These are phyloP conservation scores for Octopus bimaculoides DNA, from an alignment of 1,140 invertebrate species.

Conservation along the genomic window DNA sequence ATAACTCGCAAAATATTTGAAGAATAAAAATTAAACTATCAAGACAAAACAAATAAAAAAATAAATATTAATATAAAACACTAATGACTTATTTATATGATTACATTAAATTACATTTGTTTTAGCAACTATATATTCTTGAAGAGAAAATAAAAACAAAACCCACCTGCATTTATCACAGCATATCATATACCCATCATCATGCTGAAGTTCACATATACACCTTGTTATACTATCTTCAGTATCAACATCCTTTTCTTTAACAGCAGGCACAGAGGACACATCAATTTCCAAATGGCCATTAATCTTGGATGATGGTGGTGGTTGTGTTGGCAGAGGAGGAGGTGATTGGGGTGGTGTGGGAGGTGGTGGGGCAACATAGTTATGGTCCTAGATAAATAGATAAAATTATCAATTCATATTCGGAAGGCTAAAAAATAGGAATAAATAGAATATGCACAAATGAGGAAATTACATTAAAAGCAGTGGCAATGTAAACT, in stretches of 20 bases:
- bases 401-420: neutral
- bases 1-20: neutral
- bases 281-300: conserved; percentile 37
- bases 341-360: conserved; percentile 63
- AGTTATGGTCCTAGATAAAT: conserved; percentile 72
- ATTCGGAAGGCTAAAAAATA: no score
- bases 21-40: neutral
- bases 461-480: no score
- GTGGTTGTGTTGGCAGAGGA: conserved; percentile 32
- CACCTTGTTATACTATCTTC: conserved; percentile 82
- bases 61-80: no score
- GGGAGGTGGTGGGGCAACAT: conserved; percentile 70
- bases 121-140: no score
- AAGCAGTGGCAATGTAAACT: no score
- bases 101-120: no score
- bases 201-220: conserved; percentile 91
- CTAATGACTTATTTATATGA: no score
- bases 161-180: conserved; percentile 80
- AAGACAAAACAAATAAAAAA: neutral
- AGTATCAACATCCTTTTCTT: conserved; percentile 37
- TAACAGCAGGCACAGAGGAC: conserved; percentile 37
- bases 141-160: neutral
- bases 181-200: conserved; percentile 98
- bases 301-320: conserved; percentile 28
- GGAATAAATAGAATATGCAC: no score